Base-by-base conservation (phyloP, 2,797 vertebrate species). In the Numenius phaeopus region DNA sequence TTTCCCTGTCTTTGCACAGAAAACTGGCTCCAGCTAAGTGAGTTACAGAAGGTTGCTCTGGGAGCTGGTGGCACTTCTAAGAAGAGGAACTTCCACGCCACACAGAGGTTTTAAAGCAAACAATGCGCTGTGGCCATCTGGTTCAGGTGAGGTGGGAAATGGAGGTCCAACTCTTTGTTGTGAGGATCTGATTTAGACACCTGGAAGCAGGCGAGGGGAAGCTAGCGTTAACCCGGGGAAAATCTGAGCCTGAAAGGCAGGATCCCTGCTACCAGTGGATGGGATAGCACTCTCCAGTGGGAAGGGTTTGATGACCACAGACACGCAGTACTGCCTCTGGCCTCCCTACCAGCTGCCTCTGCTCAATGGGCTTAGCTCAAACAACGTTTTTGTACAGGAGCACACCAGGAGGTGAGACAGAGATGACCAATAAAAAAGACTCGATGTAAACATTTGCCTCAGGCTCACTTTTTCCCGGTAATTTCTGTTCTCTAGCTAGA, bases 401-500 rank as follows among this genome's bases (percentile, higher is more conserved):
- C 34, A 58, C 1, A 3, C 29, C 39, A 75, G 23, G 14, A 61
- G 65, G 29, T n/a, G 70, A 76, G 44, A 57, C 37, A 50, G 1
- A 14, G 50, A 27, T 20, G 40, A 65, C 14, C 3, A 2, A 32
- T 29, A 44, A 70, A 67, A 64, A 22, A 27, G 9, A 27, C 3
- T 58, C 6, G 0, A 1, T 9, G 20, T 32, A 69, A 57, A 40
- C 7, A 32, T 40, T 46, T 34, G 4, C 26, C 26, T 42, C 52
- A 47, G 39, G 62, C 16, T 23, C 0, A 0, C 4, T 62, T 88
- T 86, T 42, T 0, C 23, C 22, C 29, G 8, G n/a, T 50, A n/a
- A 66, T 50, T 71, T 70, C 34, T 67, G 12, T 13, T 84, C 59
- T 55, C 40, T 21, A 24, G 40, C 19, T 52, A 55, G 57, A 84